phyloP scores from a whole-genome alignment of 2,888 invertebrate genomes.

The Perdita meconis region DNA sequence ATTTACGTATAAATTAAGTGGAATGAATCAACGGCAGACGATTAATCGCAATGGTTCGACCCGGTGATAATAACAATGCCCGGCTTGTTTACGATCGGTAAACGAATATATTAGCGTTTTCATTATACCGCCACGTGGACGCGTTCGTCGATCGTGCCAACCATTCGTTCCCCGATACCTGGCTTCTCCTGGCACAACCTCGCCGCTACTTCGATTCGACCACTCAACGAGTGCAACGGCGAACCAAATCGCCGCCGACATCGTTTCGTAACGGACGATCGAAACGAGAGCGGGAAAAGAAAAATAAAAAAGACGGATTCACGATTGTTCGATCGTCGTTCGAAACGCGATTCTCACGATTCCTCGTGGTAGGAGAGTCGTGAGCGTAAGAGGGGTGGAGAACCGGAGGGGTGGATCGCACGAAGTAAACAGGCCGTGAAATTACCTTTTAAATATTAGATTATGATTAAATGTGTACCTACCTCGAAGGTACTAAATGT shows the following conservation, averaged over 20 bases:
- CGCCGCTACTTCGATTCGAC: background rate
- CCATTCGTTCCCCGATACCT: conserved; percentile 53
- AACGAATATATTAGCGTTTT: conserved; percentile 81
- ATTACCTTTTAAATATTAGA: conserved; percentile 85
- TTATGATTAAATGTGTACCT: conserved; percentile 84
- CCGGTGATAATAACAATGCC: conserved; percentile 77
- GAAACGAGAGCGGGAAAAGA: background rate
- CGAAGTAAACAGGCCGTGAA: conserved; percentile 84
- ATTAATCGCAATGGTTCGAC: conserved; percentile 78
- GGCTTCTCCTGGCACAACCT: conserved; percentile 65
- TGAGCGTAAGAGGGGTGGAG: conserved; percentile 57
- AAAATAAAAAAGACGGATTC: conserved; percentile 17
- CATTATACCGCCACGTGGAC: conserved; percentile 80
- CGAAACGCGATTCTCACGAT: conserved; percentile 69
- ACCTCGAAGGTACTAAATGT: conserved; percentile 81
- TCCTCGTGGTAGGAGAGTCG: conserved; percentile 24
- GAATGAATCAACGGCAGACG: conserved; percentile 82
- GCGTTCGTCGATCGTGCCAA: conserved; percentile 63
- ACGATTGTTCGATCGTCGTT: conserved; percentile 43
- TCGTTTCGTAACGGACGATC: background rate
- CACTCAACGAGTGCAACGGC: background rate
- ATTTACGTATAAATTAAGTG: conserved; percentile 82
- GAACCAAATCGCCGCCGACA: background rate
- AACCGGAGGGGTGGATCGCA: conserved; percentile 71
- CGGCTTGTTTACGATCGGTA: conserved; percentile 77